Percentiles rank a stretch among this genome's conserved stretches.
Evolutionary conservation across 2,888 invertebrate species (phyloP).

Genomic region (Esperia sulphurella): DNA sequence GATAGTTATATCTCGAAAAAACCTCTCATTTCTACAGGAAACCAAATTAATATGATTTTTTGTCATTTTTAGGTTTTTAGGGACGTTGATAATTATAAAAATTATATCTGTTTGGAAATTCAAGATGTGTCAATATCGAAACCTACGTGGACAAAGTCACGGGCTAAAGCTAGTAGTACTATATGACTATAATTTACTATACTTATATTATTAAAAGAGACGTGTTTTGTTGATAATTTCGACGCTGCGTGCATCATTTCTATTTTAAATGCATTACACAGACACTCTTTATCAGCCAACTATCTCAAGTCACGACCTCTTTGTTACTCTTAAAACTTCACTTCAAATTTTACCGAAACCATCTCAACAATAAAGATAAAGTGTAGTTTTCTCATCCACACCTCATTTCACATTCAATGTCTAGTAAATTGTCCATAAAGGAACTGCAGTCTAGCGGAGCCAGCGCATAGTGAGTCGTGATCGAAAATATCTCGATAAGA

Average conservation of each 20-base stretch:
- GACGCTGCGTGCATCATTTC: conserved; percentile 9
- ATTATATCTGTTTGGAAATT: too few species aligned
- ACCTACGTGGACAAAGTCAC: too few species aligned
- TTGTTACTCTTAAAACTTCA: conserved; percentile 12
- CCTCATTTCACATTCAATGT: conserved; percentile 32
- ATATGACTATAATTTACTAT: too few species aligned
- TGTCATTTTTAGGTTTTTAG: too few species aligned
- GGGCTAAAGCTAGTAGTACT: too few species aligned
- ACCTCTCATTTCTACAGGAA: too few species aligned
- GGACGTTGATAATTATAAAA: too few species aligned
- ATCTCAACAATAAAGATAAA: background rate
- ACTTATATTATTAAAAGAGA: background rate
- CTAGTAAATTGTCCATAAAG: conserved; percentile 48
- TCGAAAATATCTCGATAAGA: conserved; percentile 45
- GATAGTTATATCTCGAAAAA: too few species aligned
- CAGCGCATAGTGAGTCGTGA: conserved; percentile 34
- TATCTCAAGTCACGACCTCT: conserved; percentile 32
- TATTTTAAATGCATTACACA: conserved; percentile 25
- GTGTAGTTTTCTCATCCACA: conserved; percentile 6
- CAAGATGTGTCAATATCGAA: too few species aligned
- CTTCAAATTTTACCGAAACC: background rate
- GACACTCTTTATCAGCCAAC: conserved; percentile 22
- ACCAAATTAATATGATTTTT: too few species aligned
- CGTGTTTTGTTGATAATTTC: background rate
- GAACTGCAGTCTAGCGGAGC: conserved; percentile 24